phyloP scores from a whole-genome alignment of 2,113 vertebrate genomes.

The Pedetes capensis region DNA sequence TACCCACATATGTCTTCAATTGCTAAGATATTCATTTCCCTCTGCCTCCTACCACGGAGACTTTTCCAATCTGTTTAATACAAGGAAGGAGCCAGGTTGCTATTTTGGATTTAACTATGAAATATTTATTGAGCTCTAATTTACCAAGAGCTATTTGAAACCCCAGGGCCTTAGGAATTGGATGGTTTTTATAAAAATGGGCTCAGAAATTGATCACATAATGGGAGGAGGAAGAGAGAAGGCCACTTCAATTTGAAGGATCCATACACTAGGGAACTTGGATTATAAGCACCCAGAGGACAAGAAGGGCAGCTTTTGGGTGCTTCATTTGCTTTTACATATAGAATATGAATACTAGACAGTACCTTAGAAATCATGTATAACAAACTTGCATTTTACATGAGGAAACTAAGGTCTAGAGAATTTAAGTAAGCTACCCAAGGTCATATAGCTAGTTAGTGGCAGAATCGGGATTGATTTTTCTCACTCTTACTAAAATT shows the following conservation, averaged over 20 bases:
- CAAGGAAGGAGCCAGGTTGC: slow-evolving; percentile 61
- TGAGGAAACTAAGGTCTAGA: background rate
- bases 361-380: background rate
- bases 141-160: slow-evolving; percentile 62
- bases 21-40: slow-evolving; percentile 59
- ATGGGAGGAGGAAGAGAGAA: background rate
- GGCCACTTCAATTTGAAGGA: background rate
- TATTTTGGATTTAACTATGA: slow-evolving; percentile 72
- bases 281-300: background rate
- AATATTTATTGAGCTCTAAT: slow-evolving; percentile 72
- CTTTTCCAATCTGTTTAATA: slow-evolving; percentile 67
- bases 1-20: slow-evolving; percentile 70
- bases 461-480: background rate
- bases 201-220: slow-evolving; percentile 38
- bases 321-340: background rate
- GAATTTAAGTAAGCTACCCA: background rate
- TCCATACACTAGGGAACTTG: background rate
- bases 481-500: background rate
- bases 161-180: background rate
- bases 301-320: background rate
- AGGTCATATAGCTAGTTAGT: background rate
- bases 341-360: background rate
- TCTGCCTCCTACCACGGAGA: slow-evolving; percentile 49
- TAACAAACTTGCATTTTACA: background rate
- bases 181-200: slow-evolving; percentile 23